A percentile compares a stretch with the other conserved stretches of the same genome.
These are phyloP conservation scores for Parazoanthus atlanticus DNA, from an alignment of 92 coral and sea anemone species.

Conservation along the genomic window DNA sequence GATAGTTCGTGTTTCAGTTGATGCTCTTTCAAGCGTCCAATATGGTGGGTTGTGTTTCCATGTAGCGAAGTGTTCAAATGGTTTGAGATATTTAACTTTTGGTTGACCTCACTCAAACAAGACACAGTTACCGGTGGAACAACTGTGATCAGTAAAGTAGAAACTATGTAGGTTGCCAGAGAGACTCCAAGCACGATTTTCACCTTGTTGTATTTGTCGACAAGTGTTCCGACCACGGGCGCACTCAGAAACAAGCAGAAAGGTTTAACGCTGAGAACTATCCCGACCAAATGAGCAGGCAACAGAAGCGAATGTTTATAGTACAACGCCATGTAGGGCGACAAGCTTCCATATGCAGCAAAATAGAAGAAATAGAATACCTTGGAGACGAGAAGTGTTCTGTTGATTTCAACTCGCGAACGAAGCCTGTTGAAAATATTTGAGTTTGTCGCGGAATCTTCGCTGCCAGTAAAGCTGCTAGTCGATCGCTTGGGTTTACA, in stretches of 20 bases:
- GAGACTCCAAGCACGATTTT: constrained; percentile 73
- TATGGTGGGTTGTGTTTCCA: constrained; percentile 30
- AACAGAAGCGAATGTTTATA: constrained; percentile 87
- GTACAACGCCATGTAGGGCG: constrained; percentile 87
- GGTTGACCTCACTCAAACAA: constrained; percentile 79
- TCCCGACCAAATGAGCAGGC: constrained; percentile 87
- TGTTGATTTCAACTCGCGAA: constrained; percentile 53
- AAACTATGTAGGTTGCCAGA: constrained; percentile 74
- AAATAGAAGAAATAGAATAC: constrained; percentile 90
- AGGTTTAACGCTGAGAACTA: constrained; percentile 83
- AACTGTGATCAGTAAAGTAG: constrained; percentile 72
- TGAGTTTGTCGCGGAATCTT: constrained; percentile 5
- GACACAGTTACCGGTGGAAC: constrained; percentile 85
- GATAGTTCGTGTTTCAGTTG: constrained; percentile 50
- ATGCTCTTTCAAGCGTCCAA: constrained; percentile 14
- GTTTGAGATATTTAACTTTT: constrained; percentile 68
- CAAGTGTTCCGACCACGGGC: constrained; percentile 87
- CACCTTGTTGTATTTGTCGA: constrained; percentile 91
- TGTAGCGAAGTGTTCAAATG: constrained; percentile 39
- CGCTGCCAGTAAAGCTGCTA: constrained; percentile 10
- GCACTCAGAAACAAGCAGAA: constrained; percentile 82
- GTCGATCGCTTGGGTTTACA: constrained; percentile 6
- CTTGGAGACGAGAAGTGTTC: constrained; percentile 71
- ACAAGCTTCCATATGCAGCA: constrained; percentile 84
- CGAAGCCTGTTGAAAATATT: constrained; percentile 58